phyloP scores from a whole-genome alignment of 2,888 invertebrate species.

The Machimus atricapillus region DNA sequence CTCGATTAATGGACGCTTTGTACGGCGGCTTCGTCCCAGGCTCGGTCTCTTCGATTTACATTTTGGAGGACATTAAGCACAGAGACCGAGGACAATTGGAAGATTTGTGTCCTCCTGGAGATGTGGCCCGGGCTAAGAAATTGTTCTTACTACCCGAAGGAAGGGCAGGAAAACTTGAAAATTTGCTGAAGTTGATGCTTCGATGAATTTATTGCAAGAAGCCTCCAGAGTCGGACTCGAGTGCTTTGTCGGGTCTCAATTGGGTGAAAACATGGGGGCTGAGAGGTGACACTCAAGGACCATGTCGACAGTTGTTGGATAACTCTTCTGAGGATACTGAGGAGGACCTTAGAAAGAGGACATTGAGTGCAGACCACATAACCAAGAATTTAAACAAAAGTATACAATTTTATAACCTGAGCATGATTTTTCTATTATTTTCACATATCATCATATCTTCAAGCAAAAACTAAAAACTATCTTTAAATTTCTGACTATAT shows the following conservation, averaged over 20 bases:
- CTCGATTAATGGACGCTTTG: slow-evolving; percentile 30
- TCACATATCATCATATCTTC: no score
- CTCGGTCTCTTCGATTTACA: slow-evolving; percentile 42
- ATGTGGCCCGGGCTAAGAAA: neutral
- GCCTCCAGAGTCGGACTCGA: neutral
- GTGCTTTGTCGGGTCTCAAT: neutral
- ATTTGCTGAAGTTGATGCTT: slow-evolving; percentile 34
- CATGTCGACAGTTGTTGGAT: neutral
- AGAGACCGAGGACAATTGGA: slow-evolving; percentile 39
- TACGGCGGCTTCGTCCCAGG: neutral
- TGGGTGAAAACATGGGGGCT: neutral
- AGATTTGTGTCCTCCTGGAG: slow-evolving; percentile 33
- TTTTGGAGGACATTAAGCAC: slow-evolving; percentile 45
- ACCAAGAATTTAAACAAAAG: no score
- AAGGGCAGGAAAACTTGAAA: neutral
- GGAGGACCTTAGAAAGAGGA: neutral
- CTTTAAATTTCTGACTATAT: no score
- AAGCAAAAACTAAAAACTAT: no score
- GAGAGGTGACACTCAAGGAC: neutral
- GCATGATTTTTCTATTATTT: no score
- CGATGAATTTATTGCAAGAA: slow-evolving; percentile 24
- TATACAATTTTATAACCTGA: no score
- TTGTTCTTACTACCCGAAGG: neutral
- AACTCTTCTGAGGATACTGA: neutral
- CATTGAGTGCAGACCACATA: neutral